Evolutionary conservation across 2,113 vertebrate species (phyloP).

Genomic region (Propithecus coquereli): DNA sequence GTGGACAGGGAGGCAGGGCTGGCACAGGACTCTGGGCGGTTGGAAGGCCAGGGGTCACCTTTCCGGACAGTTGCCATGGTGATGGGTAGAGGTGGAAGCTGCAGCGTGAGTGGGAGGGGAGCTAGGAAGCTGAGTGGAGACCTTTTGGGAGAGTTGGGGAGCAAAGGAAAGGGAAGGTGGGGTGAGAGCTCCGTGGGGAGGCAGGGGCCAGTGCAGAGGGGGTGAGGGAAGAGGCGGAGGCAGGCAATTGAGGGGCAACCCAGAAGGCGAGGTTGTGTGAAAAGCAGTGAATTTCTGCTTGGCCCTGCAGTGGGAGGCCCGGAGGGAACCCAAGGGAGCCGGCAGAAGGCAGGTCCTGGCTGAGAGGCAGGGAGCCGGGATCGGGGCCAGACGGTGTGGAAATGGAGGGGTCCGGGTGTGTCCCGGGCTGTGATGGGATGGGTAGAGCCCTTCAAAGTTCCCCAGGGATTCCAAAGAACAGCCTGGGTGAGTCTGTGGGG

Average conservation of each 20-base stretch:
- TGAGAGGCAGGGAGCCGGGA: background rate
- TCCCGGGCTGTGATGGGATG: background rate
- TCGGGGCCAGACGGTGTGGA: background rate
- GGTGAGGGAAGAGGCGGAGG: too few species aligned
- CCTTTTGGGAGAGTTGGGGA: background rate
- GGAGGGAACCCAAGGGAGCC: background rate
- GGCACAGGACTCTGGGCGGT: background rate
- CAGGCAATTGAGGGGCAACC: background rate
- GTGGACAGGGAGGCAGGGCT: background rate
- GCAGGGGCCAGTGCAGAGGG: background rate
- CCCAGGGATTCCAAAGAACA: background rate
- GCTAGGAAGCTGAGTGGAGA: too few species aligned
- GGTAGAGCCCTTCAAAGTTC: background rate
- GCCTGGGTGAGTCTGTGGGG: background rate
- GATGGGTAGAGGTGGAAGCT: background rate
- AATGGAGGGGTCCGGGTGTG: fast-evolving
- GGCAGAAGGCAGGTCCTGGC: background rate
- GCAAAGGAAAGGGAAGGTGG: background rate
- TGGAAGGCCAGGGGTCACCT: background rate
- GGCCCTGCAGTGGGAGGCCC: background rate
- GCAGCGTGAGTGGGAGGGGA: background rate
- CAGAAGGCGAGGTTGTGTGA: fast-evolving
- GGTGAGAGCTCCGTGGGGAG: background rate
- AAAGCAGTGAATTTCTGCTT: background rate
- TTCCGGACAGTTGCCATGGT: background rate